A percentile compares a stretch with the other conserved stretches of the same genome.
Evolutionary conservation across 2,797 vertebrate species (phyloP).

Genomic region (Poeciliopsis infans): DNA sequence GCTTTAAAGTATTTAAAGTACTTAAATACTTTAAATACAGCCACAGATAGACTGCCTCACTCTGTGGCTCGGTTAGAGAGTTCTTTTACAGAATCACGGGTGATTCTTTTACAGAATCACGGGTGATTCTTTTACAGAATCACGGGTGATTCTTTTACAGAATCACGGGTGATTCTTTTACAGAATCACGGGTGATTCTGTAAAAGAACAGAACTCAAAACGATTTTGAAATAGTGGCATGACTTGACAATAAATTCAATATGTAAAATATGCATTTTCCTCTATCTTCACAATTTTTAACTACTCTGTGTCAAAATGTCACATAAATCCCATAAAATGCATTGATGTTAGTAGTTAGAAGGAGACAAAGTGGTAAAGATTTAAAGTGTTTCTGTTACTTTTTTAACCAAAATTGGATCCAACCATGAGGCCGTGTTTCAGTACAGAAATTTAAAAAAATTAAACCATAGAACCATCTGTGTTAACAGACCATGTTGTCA

Average conservation of each 20-base stretch:
- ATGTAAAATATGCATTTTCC: not conserved
- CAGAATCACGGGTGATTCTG: too few relatives aligned
- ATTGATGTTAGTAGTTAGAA: not conserved
- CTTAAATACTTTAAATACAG: too few relatives aligned
- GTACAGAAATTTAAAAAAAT: not conserved
- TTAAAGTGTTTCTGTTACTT: not conserved
- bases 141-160: too few relatives aligned
- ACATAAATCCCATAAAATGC: not conserved
- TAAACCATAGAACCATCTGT: not conserved
- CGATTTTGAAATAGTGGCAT: not conserved
- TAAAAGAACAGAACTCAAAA: too few relatives aligned
- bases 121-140: too few relatives aligned
- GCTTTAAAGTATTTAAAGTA: too few relatives aligned
- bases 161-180: too few relatives aligned
- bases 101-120: too few relatives aligned
- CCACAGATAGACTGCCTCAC: too few relatives aligned
- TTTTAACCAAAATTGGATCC: not conserved
- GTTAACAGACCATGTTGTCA: not conserved
- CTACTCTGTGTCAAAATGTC: not conserved
- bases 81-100: too few relatives aligned
- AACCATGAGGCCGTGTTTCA: not conserved
- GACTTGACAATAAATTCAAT: not conserved
- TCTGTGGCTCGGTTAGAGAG: too few relatives aligned
- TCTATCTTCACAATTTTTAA: not conserved
- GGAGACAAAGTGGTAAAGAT: not conserved